A percentile compares a stretch with the other conserved stretches of the same genome.
These are phyloP conservation scores for Onychostruthus taczanowskii DNA, from an alignment of 2,113 vertebrate species.

Conservation along the genomic window DNA sequence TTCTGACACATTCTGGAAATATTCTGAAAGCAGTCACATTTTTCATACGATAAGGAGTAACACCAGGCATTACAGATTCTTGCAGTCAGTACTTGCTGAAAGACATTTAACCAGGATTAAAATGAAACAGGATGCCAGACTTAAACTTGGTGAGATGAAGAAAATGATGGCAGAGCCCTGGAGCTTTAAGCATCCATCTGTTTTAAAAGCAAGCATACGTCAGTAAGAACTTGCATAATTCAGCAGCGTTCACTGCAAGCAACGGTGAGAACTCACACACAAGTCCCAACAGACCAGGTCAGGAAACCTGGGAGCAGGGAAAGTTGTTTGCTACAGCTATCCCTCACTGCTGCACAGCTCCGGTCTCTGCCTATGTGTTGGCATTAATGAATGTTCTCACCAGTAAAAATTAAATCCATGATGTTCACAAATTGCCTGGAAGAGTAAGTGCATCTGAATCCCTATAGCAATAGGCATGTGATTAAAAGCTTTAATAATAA, in stretches of 20 bases:
- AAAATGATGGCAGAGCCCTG: background rate
- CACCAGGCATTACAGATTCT: background rate
- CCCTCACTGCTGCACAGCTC: background rate
- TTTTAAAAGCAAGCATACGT: background rate
- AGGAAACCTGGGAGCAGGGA: background rate
- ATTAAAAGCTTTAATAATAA: background rate
- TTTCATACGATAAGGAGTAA: background rate
- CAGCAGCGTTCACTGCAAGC: background rate
- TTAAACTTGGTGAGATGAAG: background rate
- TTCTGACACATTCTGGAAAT: background rate
- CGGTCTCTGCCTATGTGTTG: rapidly evolving
- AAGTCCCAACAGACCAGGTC: background rate
- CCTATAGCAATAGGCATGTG: background rate
- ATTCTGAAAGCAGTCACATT: background rate
- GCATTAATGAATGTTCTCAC: background rate
- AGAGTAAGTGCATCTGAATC: background rate
- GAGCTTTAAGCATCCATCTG: background rate
- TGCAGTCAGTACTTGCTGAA: background rate
- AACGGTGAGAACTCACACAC: rapidly evolving
- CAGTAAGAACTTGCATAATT: background rate
- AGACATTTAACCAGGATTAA: background rate
- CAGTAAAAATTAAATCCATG: background rate
- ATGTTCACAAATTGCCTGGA: background rate
- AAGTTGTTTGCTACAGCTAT: background rate
- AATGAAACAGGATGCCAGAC: background rate